Conservation (phyloP, 2,113 vertebrate species). For the Embiotoca jacksoni region DNA sequence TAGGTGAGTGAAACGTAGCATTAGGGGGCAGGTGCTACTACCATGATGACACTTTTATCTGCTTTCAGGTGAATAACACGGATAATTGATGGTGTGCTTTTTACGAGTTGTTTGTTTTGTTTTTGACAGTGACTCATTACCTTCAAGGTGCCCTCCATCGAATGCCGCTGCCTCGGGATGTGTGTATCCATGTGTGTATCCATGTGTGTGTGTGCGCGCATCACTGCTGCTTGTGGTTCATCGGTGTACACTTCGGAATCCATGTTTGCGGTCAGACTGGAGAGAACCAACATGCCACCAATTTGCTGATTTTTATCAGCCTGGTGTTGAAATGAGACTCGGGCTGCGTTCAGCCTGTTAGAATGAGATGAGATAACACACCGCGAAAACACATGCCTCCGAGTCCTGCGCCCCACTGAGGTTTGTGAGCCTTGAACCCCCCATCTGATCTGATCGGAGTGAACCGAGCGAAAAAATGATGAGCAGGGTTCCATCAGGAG, state of each 20-base stretch:
- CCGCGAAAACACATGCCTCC: constrained; percentile 9
- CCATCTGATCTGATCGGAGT: constrained; percentile 18
- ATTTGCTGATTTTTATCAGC: constrained; percentile 63
- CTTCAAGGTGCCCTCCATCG: constrained; percentile 36
- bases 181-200: not conserved
- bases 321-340: constrained; percentile 54
- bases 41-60: constrained; percentile 60
- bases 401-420: not conserved
- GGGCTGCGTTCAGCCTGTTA: constrained; percentile 38
- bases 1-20: constrained; percentile 32
- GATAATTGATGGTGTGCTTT: constrained; percentile 33
- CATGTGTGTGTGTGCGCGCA: not conserved
- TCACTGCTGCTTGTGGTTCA: not conserved
- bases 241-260: constrained; percentile 20
- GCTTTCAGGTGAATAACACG: constrained; percentile 51
- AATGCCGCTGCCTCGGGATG: constrained; percentile 15
- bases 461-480: constrained; percentile 9
- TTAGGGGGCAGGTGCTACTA: constrained; percentile 41
- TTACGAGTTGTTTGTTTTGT: constrained; percentile 64
- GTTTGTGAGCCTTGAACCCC: constrained; percentile 8
- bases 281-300: constrained; percentile 31
- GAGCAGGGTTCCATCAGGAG: constrained; percentile 16
- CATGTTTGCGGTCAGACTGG: constrained; percentile 19
- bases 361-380: constrained; percentile 58
- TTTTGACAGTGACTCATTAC: constrained; percentile 55